These are phyloP conservation scores for Zophobas atratus DNA, from an alignment of 1,140 invertebrate genomes.

Conservation along the genomic window DNA sequence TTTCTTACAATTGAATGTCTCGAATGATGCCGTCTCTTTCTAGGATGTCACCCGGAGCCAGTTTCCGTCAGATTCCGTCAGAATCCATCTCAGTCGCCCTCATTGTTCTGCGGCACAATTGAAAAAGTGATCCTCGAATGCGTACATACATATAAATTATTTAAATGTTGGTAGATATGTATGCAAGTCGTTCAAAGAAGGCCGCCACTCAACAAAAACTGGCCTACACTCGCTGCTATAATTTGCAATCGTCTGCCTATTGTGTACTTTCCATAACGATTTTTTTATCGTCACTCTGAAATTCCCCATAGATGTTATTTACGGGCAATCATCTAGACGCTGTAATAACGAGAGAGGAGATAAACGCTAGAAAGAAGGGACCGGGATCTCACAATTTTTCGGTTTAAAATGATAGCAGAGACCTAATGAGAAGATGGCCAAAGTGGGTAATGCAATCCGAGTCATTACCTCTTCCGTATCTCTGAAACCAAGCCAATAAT, in stretches of 20 bases:
- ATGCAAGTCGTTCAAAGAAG: slow-evolving; percentile 66
- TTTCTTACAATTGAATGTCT: slow-evolving; percentile 56
- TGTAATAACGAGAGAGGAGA: slow-evolving; percentile 34
- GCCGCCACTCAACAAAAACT: slow-evolving; percentile 65
- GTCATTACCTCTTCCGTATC: slow-evolving; percentile 42
- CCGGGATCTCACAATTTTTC: slow-evolving; percentile 29
- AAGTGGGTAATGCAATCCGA: slow-evolving; percentile 41
- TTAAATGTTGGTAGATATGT: slow-evolving; percentile 67
- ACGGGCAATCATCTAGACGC: slow-evolving; percentile 12
- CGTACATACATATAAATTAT: slow-evolving; percentile 67
- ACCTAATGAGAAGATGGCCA: slow-evolving; percentile 35
- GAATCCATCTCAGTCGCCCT: slow-evolving; percentile 56
- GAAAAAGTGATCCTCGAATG: slow-evolving; percentile 65
- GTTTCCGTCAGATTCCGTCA: slow-evolving; percentile 59
- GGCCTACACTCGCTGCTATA: slow-evolving; percentile 63
- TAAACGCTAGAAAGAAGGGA: slow-evolving; percentile 4
- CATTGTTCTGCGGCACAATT: slow-evolving; percentile 64
- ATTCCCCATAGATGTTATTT: slow-evolving; percentile 41
- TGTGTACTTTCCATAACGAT: slow-evolving; percentile 59
- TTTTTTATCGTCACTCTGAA: slow-evolving; percentile 49
- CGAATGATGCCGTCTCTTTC: slow-evolving; percentile 29
- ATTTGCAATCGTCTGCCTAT: slow-evolving; percentile 64
- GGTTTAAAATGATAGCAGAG: slow-evolving; percentile 34
- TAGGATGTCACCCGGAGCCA: slow-evolving; percentile 52
- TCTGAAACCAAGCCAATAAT: slow-evolving; percentile 51